phyloP scores from a whole-genome alignment of 2,113 vertebrate genomes.

The Tauraco erythrolophus region DNA sequence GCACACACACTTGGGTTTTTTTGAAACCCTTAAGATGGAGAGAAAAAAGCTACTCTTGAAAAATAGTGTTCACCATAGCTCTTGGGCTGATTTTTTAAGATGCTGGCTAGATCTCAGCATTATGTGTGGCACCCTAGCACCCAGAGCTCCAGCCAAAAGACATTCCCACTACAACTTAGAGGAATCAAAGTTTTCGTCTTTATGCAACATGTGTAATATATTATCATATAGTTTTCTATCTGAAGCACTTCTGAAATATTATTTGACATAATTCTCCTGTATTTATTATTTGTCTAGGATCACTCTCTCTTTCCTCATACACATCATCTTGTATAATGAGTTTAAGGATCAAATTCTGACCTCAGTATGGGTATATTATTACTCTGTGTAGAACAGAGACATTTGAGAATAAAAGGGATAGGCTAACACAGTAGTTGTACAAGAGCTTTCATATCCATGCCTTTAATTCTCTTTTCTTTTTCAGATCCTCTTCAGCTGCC shows the following conservation, averaged over 20 bases:
- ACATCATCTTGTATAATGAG: neutral
- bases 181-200: neutral
- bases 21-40: neutral
- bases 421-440: neutral
- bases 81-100: neutral
- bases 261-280: neutral
- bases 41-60: neutral
- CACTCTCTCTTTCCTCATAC: neutral
- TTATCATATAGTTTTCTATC: neutral
- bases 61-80: neutral
- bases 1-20: neutral
- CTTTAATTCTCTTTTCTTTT: neutral
- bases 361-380: neutral
- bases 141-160: neutral
- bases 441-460: neutral
- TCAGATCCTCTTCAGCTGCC: neutral
- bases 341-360: neutral
- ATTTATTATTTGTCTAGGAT: neutral
- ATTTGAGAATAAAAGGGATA: neutral
- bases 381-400: neutral
- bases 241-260: neutral
- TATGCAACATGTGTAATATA: neutral
- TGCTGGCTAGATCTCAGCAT: neutral
- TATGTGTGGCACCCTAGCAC: rapidly evolving
- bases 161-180: neutral